Percentiles rank a stretch among this genome's conserved stretches.
phyloP scores from a whole-genome alignment of 2,797 vertebrate species.

The Sardinella longiceps region DNA sequence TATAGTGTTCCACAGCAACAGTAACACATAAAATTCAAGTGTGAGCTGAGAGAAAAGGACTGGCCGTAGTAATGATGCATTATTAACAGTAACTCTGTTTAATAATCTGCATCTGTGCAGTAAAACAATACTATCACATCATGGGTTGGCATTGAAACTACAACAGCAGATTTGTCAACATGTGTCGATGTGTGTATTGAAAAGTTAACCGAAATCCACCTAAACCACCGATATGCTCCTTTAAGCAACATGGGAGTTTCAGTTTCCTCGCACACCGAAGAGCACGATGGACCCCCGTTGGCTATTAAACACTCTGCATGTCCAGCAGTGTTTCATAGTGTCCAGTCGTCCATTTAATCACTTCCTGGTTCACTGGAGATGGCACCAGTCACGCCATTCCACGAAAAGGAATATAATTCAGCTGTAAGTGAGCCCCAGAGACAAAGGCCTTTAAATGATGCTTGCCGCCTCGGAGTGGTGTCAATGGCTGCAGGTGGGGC shows the following conservation, averaged over 20 bases:
- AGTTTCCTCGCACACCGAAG: neutral
- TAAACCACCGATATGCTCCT: neutral
- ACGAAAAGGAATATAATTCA: neutral
- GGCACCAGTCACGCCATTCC: neutral
- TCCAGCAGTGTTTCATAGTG: neutral
- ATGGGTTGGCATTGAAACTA: neutral
- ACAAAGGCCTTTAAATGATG: neutral
- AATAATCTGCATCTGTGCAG: neutral
- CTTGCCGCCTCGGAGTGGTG: neutral
- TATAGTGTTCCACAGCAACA: neutral
- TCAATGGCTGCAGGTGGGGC: neutral
- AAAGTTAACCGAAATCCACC: neutral
- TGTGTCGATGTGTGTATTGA: neutral
- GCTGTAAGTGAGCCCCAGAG: neutral
- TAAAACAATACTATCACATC: neutral
- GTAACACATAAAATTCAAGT: neutral
- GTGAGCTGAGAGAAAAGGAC: neutral
- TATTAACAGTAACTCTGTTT: neutral
- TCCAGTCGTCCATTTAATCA: slow-evolving; percentile 14
- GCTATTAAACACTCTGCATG: neutral
- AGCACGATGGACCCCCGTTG: neutral
- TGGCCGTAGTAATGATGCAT: neutral
- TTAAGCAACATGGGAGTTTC: neutral
- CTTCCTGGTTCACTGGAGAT: neutral
- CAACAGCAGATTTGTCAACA: no score